Conservation (phyloP, 2,888 invertebrate genomes). For the Aphelenchoides bicaudatus region DNA sequence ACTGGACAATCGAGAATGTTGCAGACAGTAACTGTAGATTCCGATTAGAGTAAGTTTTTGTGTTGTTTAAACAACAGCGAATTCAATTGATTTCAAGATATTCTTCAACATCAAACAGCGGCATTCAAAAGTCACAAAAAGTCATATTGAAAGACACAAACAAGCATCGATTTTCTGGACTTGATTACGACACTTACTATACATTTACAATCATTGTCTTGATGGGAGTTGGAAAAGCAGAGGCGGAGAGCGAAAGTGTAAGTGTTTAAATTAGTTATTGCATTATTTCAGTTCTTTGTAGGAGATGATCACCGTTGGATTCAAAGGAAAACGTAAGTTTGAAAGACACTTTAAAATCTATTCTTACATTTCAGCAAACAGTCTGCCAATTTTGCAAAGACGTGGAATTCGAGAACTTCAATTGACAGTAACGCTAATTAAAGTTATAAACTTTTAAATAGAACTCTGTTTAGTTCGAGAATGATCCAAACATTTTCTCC, state of each 20-base stretch:
- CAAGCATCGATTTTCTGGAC: slow-evolving; percentile 46
- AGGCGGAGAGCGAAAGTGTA: slow-evolving; percentile 56
- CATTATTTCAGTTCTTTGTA: too few species aligned
- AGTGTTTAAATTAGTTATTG: too few species aligned
- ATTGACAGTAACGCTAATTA: slow-evolving; percentile 30
- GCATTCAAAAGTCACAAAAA: slow-evolving; percentile 32
- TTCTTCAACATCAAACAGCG: slow-evolving; percentile 36
- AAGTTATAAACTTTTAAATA: not conserved
- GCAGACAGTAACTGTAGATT: slow-evolving; percentile 55
- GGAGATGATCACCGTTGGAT: slow-evolving; percentile 55
- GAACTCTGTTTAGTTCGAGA: slow-evolving; percentile 41
- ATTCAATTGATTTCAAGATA: slow-evolving; percentile 32
- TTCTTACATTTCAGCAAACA: slow-evolving; percentile 31
- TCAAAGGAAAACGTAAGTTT: slow-evolving; percentile 37
- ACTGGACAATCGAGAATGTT: slow-evolving; percentile 58
- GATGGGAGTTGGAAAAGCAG: slow-evolving; percentile 49
- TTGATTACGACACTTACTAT: slow-evolving; percentile 54
- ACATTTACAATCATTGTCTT: slow-evolving; percentile 58
- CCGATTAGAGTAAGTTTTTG: slow-evolving; percentile 41
- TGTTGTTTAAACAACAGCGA: not conserved
- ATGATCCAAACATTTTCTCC: slow-evolving; percentile 49
- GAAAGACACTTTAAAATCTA: not conserved
- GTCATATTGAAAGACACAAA: slow-evolving; percentile 48
- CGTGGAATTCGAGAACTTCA: slow-evolving; percentile 53
- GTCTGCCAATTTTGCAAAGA: slow-evolving; percentile 42